phyloP scores from a whole-genome alignment of 2,113 vertebrate genomes.

The Apeltes quadracus region DNA sequence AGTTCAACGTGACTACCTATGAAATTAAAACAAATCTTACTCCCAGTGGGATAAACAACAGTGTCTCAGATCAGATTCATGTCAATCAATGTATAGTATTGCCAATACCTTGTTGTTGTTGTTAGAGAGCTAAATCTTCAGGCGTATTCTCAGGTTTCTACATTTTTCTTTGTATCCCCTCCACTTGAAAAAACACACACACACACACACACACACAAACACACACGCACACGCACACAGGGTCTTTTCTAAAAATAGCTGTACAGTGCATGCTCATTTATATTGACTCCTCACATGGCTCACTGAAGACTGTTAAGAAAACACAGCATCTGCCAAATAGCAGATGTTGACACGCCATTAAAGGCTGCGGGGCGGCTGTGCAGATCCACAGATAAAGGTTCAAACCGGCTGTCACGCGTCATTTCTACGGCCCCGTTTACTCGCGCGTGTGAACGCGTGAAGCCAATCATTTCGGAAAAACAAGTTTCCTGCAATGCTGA shows the following conservation, averaged over 20 bases:
- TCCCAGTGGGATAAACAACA: not conserved
- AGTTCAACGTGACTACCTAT: not conserved
- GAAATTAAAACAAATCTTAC: not conserved
- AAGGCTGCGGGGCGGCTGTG: slow-evolving; percentile 11
- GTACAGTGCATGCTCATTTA: slow-evolving; percentile 7
- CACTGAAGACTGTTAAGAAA: slow-evolving; percentile 53
- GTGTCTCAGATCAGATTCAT: not conserved
- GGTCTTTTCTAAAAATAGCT: slow-evolving; percentile 66
- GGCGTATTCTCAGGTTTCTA: slow-evolving; percentile 11
- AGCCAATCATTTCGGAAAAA: slow-evolving; percentile 10
- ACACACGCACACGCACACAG: slow-evolving; percentile 1
- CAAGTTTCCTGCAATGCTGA: slow-evolving; percentile 11
- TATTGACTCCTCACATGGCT: slow-evolving; percentile 35
- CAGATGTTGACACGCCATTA: slow-evolving; percentile 51
- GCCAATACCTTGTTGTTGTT: not conserved
- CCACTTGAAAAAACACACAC: slow-evolving; percentile 2
- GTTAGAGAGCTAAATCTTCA: not conserved
- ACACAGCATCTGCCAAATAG: slow-evolving; percentile 55
- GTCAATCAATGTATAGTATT: not conserved
- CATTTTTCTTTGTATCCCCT: slow-evolving; percentile 9
- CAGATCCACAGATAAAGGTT: slow-evolving; percentile 43
- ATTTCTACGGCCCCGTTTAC: not conserved
- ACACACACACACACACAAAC: slow-evolving; percentile 2
- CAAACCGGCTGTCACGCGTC: slow-evolving; percentile 17
- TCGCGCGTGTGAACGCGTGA: slow-evolving; percentile 7